Base-by-base conservation (phyloP, 2,797 vertebrate species). In the Gymnothorax reevesii region DNA sequence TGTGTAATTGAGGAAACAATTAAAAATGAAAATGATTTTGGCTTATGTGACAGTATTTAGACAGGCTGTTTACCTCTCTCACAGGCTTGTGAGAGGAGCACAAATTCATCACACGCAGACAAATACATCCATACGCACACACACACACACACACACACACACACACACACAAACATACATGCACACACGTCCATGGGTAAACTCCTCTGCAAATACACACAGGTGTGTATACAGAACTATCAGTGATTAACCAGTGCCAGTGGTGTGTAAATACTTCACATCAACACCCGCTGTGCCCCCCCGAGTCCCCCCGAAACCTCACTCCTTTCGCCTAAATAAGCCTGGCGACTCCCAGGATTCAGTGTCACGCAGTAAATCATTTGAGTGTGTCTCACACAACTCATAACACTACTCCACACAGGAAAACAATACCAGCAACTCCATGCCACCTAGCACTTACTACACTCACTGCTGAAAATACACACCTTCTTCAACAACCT, bases 361-460 rank as follows among this genome's bases (percentile, higher is more conserved):
- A 59, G 27, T 33, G 22, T 22, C 27, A 3, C 62, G 64, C 79
- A 57, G 60, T 87, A 85, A 85, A 93, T 94, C 94, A 94, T 94
- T 95, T 95, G 93, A 33, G 93, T 92, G 94, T 92, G 94, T 95
- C 95, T 94, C 95, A 92, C 92, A 95, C 91, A 94, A 94, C 94
- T 95, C 95, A 93, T 94, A 42, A 42, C 33, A 2, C 2, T 42
- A 75, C 73, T 75, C 90, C 93, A 94, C 87, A 94, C 92, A 92
- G 93, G 94, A 92, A 94, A 90, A 91, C 69, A 94, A 92, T 88
- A 94, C 92, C 92, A 25, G 13, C 54, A 27, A 75, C 79, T 20
- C 10, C 3, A 4, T 12, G 8, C 10, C 54, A n/a, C 20, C 79
- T 20, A 20, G 79, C 79, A 55, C 42, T 83, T 60, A 86, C 33